Conservation (phyloP, 2,113 vertebrate species). For the Peromyscus californicus region DNA sequence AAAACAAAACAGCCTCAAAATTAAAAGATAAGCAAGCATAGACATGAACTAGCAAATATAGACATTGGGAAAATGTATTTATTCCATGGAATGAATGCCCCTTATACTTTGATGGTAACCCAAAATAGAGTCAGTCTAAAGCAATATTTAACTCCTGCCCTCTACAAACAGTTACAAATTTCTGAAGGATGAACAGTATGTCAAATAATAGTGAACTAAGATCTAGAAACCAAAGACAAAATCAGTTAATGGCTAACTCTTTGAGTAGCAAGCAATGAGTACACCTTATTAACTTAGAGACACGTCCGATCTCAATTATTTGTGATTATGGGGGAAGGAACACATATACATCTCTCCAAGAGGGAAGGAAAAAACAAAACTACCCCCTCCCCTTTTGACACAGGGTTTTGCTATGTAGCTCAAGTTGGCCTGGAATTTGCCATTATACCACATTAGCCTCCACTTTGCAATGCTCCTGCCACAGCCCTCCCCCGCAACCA, state of each 20-base stretch:
- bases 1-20: slow-evolving; percentile 63
- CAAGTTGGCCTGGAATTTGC: neutral
- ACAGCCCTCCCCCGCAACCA: neutral
- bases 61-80: neutral
- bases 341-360: slow-evolving; percentile 27
- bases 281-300: neutral
- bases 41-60: slow-evolving; percentile 59
- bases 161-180: slow-evolving; percentile 21
- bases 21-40: slow-evolving; percentile 68
- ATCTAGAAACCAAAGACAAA: slow-evolving; percentile 60
- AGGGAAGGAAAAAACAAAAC: slow-evolving; percentile 57
- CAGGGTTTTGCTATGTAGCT: neutral
- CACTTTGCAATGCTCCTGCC: neutral
- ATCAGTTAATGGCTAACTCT: slow-evolving; percentile 35
- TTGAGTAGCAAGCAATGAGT: slow-evolving; percentile 37
- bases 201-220: slow-evolving; percentile 44
- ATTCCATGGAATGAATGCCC: slow-evolving; percentile 8
- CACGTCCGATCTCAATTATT: neutral
- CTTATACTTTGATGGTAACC: slow-evolving; percentile 21
- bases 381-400: neutral
- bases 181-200: slow-evolving; percentile 58
- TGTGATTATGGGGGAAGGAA: slow-evolving; percentile 59
- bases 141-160: neutral
- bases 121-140: slow-evolving; percentile 55
- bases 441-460: neutral